phyloP scores from a whole-genome alignment of 2,888 invertebrate genomes.

The Calliopum simillimum region DNA sequence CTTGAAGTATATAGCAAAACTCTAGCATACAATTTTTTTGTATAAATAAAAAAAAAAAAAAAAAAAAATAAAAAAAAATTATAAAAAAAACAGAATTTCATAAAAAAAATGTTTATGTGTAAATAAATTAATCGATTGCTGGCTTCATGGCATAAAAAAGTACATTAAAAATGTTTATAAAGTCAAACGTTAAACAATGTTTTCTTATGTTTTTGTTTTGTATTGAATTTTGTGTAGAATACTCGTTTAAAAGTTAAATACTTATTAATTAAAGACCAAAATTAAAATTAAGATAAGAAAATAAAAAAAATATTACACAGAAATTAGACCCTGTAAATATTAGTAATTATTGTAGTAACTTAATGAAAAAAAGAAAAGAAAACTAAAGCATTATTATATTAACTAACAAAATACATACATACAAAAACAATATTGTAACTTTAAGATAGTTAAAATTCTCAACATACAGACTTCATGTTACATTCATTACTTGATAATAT shows the following conservation, averaged over 20 bases:
- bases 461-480: too few species aligned
- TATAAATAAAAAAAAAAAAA: not conserved
- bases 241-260: slow-evolving; percentile 21
- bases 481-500: too few species aligned
- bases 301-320: not conserved
- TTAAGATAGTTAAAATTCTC: too few species aligned
- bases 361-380: too few species aligned
- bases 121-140: not conserved
- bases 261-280: slow-evolving; percentile 22
- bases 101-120: not conserved
- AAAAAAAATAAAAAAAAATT: not conserved
- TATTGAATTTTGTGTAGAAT: slow-evolving; percentile 22
- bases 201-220: not conserved
- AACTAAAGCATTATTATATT: too few species aligned
- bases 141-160: not conserved
- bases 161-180: slow-evolving; percentile 22
- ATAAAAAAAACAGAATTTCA: not conserved
- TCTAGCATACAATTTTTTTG: not conserved
- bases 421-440: too few species aligned
- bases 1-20: not conserved
- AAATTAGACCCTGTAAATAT: not conserved
- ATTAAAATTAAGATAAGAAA: slow-evolving; percentile 9
- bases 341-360: too few species aligned
- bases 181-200: not conserved
- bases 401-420: too few species aligned